Percentiles rank a stretch among this genome's conserved stretches.
phyloP scores from a whole-genome alignment of 2,797 vertebrate genomes.

The Betta splendens region DNA sequence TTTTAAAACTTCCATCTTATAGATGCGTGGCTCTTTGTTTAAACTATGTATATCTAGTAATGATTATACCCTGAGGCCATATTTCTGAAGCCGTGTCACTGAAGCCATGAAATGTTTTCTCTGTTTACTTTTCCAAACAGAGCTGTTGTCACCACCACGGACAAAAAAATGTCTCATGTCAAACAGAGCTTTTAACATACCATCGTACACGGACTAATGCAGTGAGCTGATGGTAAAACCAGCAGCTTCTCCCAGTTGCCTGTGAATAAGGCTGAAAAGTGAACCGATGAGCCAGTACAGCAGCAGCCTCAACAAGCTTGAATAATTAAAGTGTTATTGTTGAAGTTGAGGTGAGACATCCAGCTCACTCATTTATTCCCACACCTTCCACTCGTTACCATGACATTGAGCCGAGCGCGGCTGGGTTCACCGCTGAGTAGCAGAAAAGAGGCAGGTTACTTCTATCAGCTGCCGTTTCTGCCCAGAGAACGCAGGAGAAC shows the following conservation, averaged over 20 bases:
- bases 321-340: neutral
- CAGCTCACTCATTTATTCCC: conserved; percentile 5
- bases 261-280: neutral
- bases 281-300: no score
- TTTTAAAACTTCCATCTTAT: no score
- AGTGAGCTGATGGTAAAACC: conserved; percentile 1
- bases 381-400: conserved; percentile 25
- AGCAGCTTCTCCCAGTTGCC: conserved; percentile 5
- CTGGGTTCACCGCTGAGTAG: neutral
- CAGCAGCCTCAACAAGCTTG: neutral
- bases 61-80: no score
- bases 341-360: neutral
- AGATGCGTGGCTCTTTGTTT: no score
- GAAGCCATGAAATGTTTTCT: no score
- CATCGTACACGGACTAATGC: neutral
- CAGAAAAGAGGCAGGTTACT: neutral
- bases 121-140: no score
- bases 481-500: neutral
- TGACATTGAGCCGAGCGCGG: conserved; percentile 25
- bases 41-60: no score
- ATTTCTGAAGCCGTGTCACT: no score
- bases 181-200: neutral
- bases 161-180: neutral
- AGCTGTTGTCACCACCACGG: no score
- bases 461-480: neutral